Conservation (phyloP, 2,888 invertebrate genomes). For the Podotricha telesiphe region DNA sequence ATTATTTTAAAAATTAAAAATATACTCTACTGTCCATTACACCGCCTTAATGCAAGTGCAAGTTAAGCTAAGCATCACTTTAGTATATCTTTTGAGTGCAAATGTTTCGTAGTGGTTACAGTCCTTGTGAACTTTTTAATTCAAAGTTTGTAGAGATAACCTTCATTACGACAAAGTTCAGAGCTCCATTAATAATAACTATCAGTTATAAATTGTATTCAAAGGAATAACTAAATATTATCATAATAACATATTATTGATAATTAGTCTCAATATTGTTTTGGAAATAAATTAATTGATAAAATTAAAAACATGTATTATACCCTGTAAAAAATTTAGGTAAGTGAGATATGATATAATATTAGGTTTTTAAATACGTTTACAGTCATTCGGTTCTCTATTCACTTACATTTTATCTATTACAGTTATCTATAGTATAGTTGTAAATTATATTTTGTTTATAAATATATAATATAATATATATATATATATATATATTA, state of each 20-base stretch:
- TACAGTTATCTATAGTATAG: neutral
- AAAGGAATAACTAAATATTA: conserved; percentile 35
- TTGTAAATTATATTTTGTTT: no score
- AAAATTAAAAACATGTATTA: no score
- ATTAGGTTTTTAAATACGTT: no score
- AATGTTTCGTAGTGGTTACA: conserved; percentile 11
- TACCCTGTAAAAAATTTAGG: no score
- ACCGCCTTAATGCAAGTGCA: no score
- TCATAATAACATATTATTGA: conserved; percentile 21
- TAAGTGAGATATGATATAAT: neutral
- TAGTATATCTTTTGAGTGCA: neutral
- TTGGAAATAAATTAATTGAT: conserved; percentile 13
- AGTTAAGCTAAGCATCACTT: no score
- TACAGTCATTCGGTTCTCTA: neutral
- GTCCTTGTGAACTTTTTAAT: conserved; percentile 41
- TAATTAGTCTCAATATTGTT: conserved; percentile 19
- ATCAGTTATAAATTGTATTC: conserved; percentile 40
- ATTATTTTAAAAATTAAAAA: no score
- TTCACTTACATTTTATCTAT: no score
- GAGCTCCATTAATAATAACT: conserved; percentile 42
- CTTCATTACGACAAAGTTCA: conserved; percentile 44
- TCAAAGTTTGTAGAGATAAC: conserved; percentile 44
- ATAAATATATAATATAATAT: no score
- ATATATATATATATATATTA: no score
- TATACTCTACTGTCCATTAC: no score